These are phyloP conservation scores for Drosophila ohnishii DNA, from an alignment of 1,140 invertebrate genomes.

Conservation along the genomic window DNA sequence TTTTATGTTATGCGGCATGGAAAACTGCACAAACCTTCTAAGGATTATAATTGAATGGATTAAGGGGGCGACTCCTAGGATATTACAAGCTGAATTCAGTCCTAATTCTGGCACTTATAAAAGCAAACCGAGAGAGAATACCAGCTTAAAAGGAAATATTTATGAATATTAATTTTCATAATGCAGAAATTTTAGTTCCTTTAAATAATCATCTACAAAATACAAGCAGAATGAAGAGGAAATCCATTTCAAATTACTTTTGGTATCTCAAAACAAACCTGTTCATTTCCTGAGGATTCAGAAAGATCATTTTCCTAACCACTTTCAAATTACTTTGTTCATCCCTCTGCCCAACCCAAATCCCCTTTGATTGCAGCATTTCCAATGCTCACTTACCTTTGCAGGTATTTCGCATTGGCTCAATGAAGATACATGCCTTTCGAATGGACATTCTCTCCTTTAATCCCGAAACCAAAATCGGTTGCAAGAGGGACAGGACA, in stretches of 20 bases:
- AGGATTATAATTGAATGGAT: constrained; percentile 4
- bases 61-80: neutral
- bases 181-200: neutral
- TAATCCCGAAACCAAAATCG: constrained; percentile 38
- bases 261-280: neutral
- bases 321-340: constrained; percentile 47
- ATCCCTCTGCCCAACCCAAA: constrained; percentile 11
- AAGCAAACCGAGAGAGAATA: neutral
- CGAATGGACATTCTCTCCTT: constrained; percentile 18
- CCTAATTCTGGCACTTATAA: neutral
- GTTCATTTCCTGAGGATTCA: constrained; percentile 26
- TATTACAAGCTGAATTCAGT: neutral
- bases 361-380: constrained; percentile 40
- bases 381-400: constrained; percentile 33
- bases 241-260: constrained; percentile 5
- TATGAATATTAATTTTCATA: neutral
- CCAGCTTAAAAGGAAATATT: neutral
- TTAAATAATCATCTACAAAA: neutral
- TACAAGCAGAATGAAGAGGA: neutral
- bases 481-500: constrained; percentile 36
- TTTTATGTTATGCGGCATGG: neutral
- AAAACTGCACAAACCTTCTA: neutral
- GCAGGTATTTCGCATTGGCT: constrained; percentile 67
- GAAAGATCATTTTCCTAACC: constrained; percentile 27
- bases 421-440: constrained; percentile 36